Base-by-base conservation (phyloP, 2,113 vertebrate species). In the Mungos mungo region DNA sequence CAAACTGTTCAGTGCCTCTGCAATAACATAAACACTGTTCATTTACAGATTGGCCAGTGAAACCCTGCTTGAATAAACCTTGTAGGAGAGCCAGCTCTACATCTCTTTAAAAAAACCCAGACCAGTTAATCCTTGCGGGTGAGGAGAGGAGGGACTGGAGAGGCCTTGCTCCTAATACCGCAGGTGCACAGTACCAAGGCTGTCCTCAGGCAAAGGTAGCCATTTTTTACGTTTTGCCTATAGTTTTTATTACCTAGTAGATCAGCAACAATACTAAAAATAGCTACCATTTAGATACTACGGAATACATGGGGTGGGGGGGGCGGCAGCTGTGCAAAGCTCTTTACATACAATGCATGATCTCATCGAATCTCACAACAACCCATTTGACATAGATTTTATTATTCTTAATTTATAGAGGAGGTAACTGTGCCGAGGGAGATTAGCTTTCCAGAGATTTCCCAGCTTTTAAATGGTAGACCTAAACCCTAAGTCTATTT, bases 351-450 rank as follows among this genome's bases (percentile, higher is more conserved):
- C 7, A 83, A 65, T 13, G 16, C 31, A 47, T 9, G 66, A 72
- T 72, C 69, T 93, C 76, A 85, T 14, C 69, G 21, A 92, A 85
- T 69, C 74, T 93, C 54, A 76, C 52, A 38, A 86, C 19, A 84
- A 77, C 33, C 41, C 60, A 8, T 27, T 60, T 27, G 33, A 96
- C 81, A 66, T 41, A 85, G 69, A 29, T 88, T 94, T 95, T 77
- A 79, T 81, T 84, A 84, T 60, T 90, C 65, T 95, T 85, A 77
- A 77, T 89, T 82, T 79, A 79, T n/a, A 85, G 66, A 72, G 38
- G 85, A 93, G 82, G 81, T 97, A 57, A 81, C 65, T 31, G 85
- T 72, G 79, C 57, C 74, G 79, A 86, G 74, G 47, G 86, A 96
- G n/a, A 79, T 85, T 7, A 60, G 87, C 47, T 81, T 97, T 93